Percentiles rank a stretch among this genome's conserved stretches.
phyloP scores from a whole-genome alignment of 2,888 invertebrate genomes.

The Hermodice carunculata region DNA sequence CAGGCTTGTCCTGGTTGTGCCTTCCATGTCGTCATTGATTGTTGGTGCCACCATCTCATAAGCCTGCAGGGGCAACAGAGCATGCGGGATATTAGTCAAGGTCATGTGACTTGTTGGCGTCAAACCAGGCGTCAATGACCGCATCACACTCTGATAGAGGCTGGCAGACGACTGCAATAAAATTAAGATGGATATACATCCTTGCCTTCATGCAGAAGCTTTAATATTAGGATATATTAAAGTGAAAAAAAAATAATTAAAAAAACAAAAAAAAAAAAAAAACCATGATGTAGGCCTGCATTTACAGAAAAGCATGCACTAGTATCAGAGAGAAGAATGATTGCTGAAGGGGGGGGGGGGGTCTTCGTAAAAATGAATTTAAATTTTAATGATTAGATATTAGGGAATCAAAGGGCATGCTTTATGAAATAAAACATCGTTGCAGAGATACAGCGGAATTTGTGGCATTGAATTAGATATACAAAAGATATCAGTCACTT shows the following conservation, averaged over 20 bases:
- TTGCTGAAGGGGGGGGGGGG: too few species aligned
- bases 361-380: too few species aligned
- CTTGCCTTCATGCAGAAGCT: background rate
- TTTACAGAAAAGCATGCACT: too few species aligned
- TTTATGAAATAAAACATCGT: too few species aligned
- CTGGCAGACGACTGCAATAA: background rate
- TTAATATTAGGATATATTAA: constrained; percentile 1
- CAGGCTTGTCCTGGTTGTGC: constrained; percentile 40
- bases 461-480: too few species aligned
- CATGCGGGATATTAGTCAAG: constrained; percentile 4
- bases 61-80: constrained; percentile 26
- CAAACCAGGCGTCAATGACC: background rate
- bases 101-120: background rate
- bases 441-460: too few species aligned
- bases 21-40: constrained; percentile 42
- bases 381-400: too few species aligned
- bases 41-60: constrained; percentile 35
- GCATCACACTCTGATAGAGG: constrained; percentile 18
- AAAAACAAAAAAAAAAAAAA: too few species aligned
- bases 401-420: too few species aligned
- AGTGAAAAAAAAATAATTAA: background rate
- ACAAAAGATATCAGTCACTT: too few species aligned
- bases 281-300: too few species aligned
- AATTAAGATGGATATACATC: background rate
- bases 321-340: too few species aligned